These are phyloP conservation scores for Pimephales promelas DNA, from an alignment of 2,113 vertebrate genomes.

Conservation along the genomic window DNA sequence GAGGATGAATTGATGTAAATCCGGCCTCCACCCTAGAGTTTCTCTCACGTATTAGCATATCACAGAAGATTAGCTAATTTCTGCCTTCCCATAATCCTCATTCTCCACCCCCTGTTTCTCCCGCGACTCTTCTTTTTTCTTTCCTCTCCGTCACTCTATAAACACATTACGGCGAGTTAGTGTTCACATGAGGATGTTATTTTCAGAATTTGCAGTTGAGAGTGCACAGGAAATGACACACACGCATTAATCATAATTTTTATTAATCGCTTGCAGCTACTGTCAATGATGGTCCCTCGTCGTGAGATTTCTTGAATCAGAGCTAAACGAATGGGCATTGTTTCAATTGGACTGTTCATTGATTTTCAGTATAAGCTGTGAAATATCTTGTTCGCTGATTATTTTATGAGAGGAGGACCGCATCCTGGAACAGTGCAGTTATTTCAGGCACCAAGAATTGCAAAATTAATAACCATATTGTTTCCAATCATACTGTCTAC, in stretches of 20 bases:
- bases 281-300: constrained; percentile 46
- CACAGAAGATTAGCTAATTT: constrained; percentile 27
- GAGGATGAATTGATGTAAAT: constrained; percentile 35
- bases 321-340: not conserved
- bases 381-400: constrained; percentile 36
- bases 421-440: not conserved
- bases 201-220: not conserved
- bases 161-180: constrained; percentile 75
- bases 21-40: not conserved
- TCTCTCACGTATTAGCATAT: constrained; percentile 32
- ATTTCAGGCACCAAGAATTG: not conserved
- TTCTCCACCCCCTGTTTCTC: constrained; percentile 35
- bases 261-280: constrained; percentile 72
- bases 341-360: not conserved
- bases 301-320: not conserved
- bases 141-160: constrained; percentile 62
- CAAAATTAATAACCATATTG: not conserved
- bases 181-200: constrained; percentile 47
- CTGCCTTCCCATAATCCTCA: constrained; percentile 34
- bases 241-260: constrained; percentile 41
- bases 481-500: not conserved
- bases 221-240: constrained; percentile 11
- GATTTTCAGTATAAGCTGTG: constrained; percentile 51
- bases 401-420: not conserved
- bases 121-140: constrained; percentile 39